Evolutionary conservation across 2,113 vertebrate species (phyloP), one percentile per base, ranked within the genome.

Genomic region (Vidua chalybeata): DNA sequence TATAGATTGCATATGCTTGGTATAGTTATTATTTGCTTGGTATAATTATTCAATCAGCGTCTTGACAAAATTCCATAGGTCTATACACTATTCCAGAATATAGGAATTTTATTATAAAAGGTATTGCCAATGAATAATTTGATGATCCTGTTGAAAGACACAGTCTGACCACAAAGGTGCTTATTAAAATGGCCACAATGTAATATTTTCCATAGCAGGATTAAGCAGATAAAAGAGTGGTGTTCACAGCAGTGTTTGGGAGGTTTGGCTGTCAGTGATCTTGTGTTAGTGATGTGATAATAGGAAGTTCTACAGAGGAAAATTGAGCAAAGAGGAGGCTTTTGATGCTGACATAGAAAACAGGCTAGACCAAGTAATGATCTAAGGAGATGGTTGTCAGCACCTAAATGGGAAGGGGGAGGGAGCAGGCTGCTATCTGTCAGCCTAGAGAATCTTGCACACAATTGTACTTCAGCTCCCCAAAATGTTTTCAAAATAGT

Each of bases 181-280:
- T 72, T 37, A 45, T 59, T 56, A 48, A 87, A 78, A 56, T 58
- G 15, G 8, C 6, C 0, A 0, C 1, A 64, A 24, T 73, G 20
- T 73, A 31, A 48, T 68, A n/a, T 54, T 90, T 79, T 41, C 45
- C 6, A 1, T 9, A 56, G 45, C 27, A 76, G 22, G 2, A 33
- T 83, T 56, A 83, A 73, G 30, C 10, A 80, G 54, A n/a, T 24
- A n/a, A 55, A 68, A 55, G 8, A 35, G 5, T 28, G 4, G 5
- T 63, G 49, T 58, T 86, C 51, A 45, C n/a, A 84, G 26, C 28
- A 75, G 15, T 11, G 4, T 62, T 68, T 83, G 66, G 16, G 31
- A 58, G 13, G 19, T 58, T 67, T 87, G 46, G 11, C n/a, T 49
- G 46, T n/a, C 56, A 66, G 15, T 27, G 37, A 37, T 73, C 41